A percentile compares a stretch with the other conserved stretches of the same genome.
Conservation (phyloP, 2,113 vertebrate species). For the Murina feae region DNA sequence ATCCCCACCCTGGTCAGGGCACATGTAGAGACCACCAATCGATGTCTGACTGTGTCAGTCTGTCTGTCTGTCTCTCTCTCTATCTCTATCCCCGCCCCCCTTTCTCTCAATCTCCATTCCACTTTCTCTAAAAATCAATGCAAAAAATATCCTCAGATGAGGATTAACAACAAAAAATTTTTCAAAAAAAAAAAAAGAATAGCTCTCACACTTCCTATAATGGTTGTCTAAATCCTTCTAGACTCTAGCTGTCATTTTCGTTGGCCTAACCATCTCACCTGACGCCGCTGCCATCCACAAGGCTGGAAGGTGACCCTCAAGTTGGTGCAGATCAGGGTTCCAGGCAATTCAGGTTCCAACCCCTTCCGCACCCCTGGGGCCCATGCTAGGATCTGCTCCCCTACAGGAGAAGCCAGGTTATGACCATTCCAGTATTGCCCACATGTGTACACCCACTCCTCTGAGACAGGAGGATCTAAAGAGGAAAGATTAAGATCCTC, state of each 20-base stretch:
- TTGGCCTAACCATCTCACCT: constrained; percentile 48
- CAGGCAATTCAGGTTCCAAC: constrained; percentile 74
- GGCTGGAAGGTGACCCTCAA: constrained; percentile 88
- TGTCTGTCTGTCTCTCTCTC: not conserved
- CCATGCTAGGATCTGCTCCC: constrained; percentile 74
- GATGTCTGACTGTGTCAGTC: not conserved
- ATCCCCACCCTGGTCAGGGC: too few species aligned
- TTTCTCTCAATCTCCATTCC: not conserved
- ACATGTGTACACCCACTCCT: not conserved
- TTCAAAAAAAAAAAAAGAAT: too few species aligned
- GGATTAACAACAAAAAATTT: not conserved
- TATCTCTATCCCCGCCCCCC: not conserved
- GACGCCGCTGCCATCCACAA: constrained; percentile 78
- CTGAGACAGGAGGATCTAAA: not conserved
- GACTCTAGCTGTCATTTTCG: not conserved
- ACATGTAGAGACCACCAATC: not conserved
- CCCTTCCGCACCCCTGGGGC: constrained; percentile 69
- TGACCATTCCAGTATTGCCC: not conserved
- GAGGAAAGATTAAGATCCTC: constrained; percentile 29
- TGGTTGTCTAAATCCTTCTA: not conserved
- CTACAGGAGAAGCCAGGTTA: constrained; percentile 47
- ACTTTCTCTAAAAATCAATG: too few species aligned
- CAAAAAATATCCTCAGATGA: not conserved
- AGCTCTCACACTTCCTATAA: not conserved
- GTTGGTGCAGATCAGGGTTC: constrained; percentile 90